A percentile compares a stretch with the other conserved stretches of the same genome.
Evolutionary conservation across 2,888 invertebrate species (phyloP).

Genomic region (Dasypolia templi): DNA sequence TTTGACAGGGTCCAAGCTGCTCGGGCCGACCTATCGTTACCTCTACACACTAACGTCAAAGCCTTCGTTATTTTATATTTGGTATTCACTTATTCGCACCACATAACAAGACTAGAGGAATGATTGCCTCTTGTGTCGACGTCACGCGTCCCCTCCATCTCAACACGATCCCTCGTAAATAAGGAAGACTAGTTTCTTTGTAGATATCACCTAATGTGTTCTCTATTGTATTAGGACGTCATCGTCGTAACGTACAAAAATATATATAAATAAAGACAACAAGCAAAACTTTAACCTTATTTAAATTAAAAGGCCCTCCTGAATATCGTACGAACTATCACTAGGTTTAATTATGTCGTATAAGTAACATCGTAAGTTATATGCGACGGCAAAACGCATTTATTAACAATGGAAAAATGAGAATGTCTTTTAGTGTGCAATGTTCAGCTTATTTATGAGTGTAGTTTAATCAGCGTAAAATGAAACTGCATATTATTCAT

Average conservation of each 20-base stretch:
- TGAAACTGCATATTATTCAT: conserved; percentile 68
- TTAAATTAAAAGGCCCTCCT: conserved; percentile 87
- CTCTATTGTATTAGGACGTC: conserved; percentile 83
- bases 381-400: conserved; percentile 71
- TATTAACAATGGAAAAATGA: conserved; percentile 77
- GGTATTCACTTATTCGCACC: conserved; percentile 89
- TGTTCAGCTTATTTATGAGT: conserved; percentile 59
- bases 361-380: conserved; percentile 73
- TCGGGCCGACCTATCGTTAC: conserved; percentile 82
- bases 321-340: conserved; percentile 85
- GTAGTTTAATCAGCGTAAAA: conserved; percentile 65
- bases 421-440: conserved; percentile 85
- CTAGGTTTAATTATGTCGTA: conserved; percentile 77
- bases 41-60: conserved; percentile 85
- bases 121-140: conserved; percentile 88
- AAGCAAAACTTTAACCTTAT: conserved; percentile 86
- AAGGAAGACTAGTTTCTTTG: conserved; percentile 90
- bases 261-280: conserved; percentile 87
- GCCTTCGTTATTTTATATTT: conserved; percentile 88
- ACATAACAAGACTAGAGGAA: conserved; percentile 90
- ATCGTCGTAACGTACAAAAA: conserved; percentile 85
- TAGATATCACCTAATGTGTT: conserved; percentile 89
- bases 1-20: conserved; percentile 87
- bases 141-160: conserved; percentile 70
- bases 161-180: conserved; percentile 79